phyloP scores from a whole-genome alignment of 2,113 vertebrate species.

The Himantopus leucocephalus region DNA sequence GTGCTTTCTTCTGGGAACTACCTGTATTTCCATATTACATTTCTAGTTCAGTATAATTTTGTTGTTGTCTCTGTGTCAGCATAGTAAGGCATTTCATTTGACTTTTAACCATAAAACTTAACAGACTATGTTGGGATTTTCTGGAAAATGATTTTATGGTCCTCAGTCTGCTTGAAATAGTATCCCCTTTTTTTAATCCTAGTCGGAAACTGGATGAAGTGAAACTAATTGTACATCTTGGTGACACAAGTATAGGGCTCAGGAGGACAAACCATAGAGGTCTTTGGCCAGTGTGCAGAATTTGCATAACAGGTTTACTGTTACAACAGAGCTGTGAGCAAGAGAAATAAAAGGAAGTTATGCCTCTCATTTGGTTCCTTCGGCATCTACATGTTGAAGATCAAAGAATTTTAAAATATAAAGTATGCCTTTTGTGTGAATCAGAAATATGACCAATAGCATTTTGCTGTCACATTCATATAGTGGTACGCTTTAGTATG shows the following conservation, averaged over 20 bases:
- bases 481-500: not conserved
- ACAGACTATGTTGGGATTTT: not conserved
- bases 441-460: not conserved
- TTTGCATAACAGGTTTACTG: not conserved
- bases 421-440: not conserved
- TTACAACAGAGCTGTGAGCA: not conserved
- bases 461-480: not conserved
- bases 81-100: not conserved
- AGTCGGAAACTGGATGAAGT: not conserved
- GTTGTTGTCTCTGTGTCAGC: not conserved
- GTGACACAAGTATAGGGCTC: not conserved
- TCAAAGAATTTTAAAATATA: not conserved
- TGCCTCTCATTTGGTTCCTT: not conserved
- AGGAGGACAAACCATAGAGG: not conserved
- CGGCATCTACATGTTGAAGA: not conserved
- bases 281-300: not conserved
- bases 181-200: not conserved
- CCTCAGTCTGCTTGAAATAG: not conserved
- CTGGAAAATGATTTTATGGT: not conserved
- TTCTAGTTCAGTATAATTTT: not conserved
- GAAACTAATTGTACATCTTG: not conserved
- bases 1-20: not conserved
- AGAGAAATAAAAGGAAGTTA: not conserved
- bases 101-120: slow-evolving; percentile 1
- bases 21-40: not conserved